These are phyloP conservation scores for Pocillopora grandis DNA, from an alignment of 92 coral and sea anemone genomes.

Conservation along the genomic window DNA sequence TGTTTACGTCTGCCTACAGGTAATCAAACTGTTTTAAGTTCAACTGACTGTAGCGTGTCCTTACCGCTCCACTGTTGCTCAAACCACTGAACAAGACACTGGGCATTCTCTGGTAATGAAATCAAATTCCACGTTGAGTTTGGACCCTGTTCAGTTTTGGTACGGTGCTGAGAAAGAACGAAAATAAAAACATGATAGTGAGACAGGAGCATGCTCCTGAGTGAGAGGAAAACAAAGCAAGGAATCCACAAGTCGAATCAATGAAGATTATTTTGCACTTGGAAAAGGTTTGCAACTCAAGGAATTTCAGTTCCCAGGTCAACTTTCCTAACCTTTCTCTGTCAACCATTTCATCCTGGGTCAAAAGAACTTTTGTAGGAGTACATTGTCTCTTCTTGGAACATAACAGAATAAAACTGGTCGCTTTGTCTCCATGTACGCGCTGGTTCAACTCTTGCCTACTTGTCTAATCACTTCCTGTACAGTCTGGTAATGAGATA, in stretches of 20 bases:
- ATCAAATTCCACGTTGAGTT: not conserved
- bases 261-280: not conserved
- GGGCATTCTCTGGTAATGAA: conserved; percentile 78
- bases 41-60: not conserved
- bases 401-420: too few species aligned
- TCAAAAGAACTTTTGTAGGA: too few species aligned
- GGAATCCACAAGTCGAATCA: too few species aligned
- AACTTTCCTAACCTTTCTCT: too few species aligned
- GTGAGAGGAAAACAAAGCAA: not conserved
- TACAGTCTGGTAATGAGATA: not conserved
- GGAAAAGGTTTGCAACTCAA: too few species aligned
- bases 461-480: too few species aligned
- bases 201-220: not conserved
- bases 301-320: too few species aligned
- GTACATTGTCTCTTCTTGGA: too few species aligned
- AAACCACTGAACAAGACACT: conserved; percentile 82
- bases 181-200: not conserved
- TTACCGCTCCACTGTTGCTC: conserved; percentile 90
- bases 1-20: not conserved
- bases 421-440: too few species aligned
- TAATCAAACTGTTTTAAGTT: not conserved
- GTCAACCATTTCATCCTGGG: too few species aligned
- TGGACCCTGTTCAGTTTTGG: conserved; percentile 18
- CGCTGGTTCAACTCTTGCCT: too few species aligned
- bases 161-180: not conserved